Evolutionary conservation across 2,113 vertebrate genomes (phyloP).

Genomic region (Strix aluco): DNA sequence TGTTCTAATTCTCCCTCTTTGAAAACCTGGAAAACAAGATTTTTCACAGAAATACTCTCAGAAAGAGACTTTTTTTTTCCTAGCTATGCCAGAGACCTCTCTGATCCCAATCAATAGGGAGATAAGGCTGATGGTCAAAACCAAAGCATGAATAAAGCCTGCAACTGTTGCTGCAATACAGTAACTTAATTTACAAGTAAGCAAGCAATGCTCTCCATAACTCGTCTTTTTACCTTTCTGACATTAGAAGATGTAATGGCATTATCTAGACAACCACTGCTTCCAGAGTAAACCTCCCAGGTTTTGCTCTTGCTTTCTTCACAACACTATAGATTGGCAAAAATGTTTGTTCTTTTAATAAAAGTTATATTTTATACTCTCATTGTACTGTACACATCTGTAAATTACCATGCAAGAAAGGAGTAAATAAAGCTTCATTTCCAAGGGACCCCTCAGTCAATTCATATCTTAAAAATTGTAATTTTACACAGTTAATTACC

Average conservation of each 20-base stretch:
- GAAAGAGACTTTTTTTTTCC: neutral
- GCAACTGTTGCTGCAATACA: neutral
- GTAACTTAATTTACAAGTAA: neutral
- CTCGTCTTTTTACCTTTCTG: neutral
- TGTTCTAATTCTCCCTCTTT: neutral
- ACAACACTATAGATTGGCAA: neutral
- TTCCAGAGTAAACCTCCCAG: neutral
- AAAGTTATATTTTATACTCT: neutral
- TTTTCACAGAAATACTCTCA: neutral
- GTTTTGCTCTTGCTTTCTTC: neutral
- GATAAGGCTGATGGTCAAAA: neutral
- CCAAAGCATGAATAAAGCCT: neutral
- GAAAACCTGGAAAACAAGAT: neutral
- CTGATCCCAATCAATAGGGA: rapidly evolving
- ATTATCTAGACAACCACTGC: neutral
- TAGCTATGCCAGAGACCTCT: neutral
- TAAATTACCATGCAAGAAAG: neutral
- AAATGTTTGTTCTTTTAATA: neutral
- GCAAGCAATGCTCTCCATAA: neutral
- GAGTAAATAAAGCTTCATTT: neutral
- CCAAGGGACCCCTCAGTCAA: neutral
- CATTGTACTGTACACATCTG: neutral
- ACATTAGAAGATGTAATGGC: neutral
- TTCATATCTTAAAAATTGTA: neutral
- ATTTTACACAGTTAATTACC: neutral